phyloP scores from a whole-genome alignment of 2,888 invertebrate species.

The Drosophila formosana region DNA sequence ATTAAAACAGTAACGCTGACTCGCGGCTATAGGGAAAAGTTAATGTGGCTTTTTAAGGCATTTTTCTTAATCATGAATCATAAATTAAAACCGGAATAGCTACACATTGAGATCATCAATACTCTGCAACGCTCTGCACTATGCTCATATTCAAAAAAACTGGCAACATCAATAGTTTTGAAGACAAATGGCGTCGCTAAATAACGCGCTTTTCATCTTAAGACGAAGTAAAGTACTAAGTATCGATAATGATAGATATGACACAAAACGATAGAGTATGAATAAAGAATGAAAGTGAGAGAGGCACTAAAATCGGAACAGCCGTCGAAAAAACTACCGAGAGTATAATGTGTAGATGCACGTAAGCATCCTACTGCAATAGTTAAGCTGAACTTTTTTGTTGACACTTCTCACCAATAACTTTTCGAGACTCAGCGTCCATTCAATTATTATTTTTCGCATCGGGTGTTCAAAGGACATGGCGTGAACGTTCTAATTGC shows the following conservation, averaged over 20 bases:
- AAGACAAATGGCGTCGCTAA: no score
- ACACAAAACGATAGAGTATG: no score
- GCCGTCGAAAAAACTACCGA: no score
- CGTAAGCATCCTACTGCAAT: background rate
- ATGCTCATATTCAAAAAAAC: background rate
- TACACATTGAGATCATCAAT: constrained; percentile 36
- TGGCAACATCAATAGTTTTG: constrained; percentile 30
- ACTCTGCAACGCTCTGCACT: constrained; percentile 33
- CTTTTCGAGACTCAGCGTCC: constrained; percentile 10
- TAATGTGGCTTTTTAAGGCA: constrained; percentile 72
- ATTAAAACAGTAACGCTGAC: constrained; percentile 35
- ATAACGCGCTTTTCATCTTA: no score
- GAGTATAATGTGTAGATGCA: no score
- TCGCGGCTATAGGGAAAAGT: constrained; percentile 50
- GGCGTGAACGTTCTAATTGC: constrained; percentile 45
- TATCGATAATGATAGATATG: no score
- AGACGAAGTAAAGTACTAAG: no score
- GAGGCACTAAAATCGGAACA: no score
- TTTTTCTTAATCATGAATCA: constrained; percentile 7
- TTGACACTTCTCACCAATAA: constrained; percentile 34
- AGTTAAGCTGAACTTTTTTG: constrained; percentile 28
- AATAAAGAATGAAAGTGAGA: no score
- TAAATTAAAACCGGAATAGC: constrained; percentile 41
- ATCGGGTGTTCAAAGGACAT: constrained; percentile 24
- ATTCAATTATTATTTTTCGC: constrained; percentile 60